Evolutionary conservation across 2,113 vertebrate species (phyloP).

Genomic region (Anarhynchus alexandrinus): DNA sequence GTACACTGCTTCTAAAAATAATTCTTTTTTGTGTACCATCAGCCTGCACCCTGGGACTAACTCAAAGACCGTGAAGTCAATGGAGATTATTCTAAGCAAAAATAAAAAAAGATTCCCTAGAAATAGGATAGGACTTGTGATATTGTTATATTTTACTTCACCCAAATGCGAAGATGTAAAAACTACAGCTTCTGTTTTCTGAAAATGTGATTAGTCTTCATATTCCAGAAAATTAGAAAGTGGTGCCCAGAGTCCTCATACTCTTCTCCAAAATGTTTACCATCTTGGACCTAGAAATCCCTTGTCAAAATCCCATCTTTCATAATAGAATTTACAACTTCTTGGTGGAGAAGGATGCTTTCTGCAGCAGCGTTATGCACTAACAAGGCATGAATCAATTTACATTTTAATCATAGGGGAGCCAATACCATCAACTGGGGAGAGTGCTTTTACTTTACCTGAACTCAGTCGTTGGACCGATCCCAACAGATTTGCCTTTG

Average conservation of each 20-base stretch:
- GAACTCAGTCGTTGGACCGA: constrained; percentile 8
- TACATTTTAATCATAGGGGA: background rate
- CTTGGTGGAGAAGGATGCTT: background rate
- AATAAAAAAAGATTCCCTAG: background rate
- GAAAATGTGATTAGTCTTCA: background rate
- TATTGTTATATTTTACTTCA: background rate
- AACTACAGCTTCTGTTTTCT: background rate
- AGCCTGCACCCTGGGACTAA: background rate
- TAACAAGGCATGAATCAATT: constrained; percentile 1
- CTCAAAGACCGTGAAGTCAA: background rate
- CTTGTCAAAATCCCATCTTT: background rate
- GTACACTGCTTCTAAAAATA: background rate
- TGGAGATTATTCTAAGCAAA: background rate
- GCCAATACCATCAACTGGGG: background rate
- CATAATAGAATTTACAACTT: background rate
- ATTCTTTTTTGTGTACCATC: background rate
- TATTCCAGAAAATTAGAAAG: background rate
- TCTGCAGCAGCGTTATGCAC: background rate
- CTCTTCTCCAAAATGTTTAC: background rate
- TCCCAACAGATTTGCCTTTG: constrained; percentile 12
- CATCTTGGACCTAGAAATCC: background rate
- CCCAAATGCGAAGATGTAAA: background rate
- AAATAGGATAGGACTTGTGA: background rate
- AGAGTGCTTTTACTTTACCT: constrained; percentile 51
- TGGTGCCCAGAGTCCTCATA: background rate